Percentiles rank a stretch among this genome's conserved stretches.
Conservation (phyloP, 2,888 invertebrate species). For the Sesia apiformis region DNA sequence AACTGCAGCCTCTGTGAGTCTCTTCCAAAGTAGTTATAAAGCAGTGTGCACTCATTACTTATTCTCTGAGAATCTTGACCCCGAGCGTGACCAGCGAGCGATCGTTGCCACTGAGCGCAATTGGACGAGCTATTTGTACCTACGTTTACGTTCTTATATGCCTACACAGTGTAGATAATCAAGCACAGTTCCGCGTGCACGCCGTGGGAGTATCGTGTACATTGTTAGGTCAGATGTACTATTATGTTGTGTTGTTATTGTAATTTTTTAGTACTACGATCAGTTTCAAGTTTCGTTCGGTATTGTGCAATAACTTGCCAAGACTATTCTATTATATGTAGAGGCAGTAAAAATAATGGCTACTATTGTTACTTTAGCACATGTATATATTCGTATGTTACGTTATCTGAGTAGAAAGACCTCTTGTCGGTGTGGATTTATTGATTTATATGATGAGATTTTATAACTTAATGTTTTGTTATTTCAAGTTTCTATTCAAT, state of each 20-base stretch:
- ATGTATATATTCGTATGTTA: too few relatives aligned
- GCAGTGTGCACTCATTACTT: conserved; percentile 6
- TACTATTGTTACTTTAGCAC: too few relatives aligned
- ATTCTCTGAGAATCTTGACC: conserved; percentile 60
- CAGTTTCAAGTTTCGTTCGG: too few relatives aligned
- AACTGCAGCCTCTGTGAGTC: background rate
- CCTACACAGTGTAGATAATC: background rate
- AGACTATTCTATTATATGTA: too few relatives aligned
- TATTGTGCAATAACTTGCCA: too few relatives aligned
- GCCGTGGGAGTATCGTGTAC: background rate
- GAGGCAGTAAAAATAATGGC: too few relatives aligned
- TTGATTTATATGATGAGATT: too few relatives aligned
- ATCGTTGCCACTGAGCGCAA: conserved; percentile 65
- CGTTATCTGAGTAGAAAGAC: too few relatives aligned
- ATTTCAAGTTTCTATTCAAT: too few relatives aligned
- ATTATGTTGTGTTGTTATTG: background rate
- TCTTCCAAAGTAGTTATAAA: background rate
- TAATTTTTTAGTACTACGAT: background rate
- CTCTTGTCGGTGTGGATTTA: too few relatives aligned
- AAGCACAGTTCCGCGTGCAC: too few relatives aligned
- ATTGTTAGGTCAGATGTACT: background rate
- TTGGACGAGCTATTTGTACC: conserved; percentile 22
- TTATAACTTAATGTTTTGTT: too few relatives aligned
- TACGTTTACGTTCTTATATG: conserved; percentile 1
- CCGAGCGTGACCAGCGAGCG: conserved; percentile 58